Percentiles rank a stretch among this genome's conserved stretches.
These are phyloP conservation scores for Hydriomena furcata DNA, from an alignment of 2,888 invertebrate species.

Conservation along the genomic window DNA sequence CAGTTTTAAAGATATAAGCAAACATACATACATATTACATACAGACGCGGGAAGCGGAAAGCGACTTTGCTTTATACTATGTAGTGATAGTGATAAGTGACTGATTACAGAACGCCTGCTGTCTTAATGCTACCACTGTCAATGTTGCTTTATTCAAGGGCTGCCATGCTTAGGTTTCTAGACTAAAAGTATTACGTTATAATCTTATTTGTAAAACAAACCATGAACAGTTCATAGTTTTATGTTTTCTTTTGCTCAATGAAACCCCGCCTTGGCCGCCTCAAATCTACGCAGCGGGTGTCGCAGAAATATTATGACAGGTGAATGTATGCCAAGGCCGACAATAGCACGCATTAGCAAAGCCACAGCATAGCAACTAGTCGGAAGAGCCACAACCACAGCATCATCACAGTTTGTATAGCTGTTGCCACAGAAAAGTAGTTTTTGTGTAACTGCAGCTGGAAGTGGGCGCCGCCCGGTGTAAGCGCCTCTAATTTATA, in stretches of 20 bases:
- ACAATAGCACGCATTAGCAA: conserved; percentile 38
- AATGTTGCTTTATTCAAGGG: too few relatives aligned
- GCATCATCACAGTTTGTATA: neutral
- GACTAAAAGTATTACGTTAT: too few relatives aligned
- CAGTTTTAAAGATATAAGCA: too few relatives aligned
- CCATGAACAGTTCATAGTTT: neutral
- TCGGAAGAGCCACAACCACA: conserved; percentile 1
- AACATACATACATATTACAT: too few relatives aligned
- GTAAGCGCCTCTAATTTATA: conserved; percentile 8
- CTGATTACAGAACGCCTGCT: too few relatives aligned
- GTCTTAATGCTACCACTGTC: too few relatives aligned
- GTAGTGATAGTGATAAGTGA: too few relatives aligned
- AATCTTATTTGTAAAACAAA: too few relatives aligned
- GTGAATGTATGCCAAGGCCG: conserved; percentile 49
- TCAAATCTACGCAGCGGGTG: conserved; percentile 22
- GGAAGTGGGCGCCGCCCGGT: neutral
- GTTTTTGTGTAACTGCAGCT: too few relatives aligned
- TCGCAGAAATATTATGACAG: conserved; percentile 32
- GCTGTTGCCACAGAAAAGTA: neutral
- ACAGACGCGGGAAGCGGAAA: too few relatives aligned
- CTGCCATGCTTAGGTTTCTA: too few relatives aligned
- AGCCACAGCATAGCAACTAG: conserved; percentile 13
- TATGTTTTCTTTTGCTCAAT: conserved; percentile 7
- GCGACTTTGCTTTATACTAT: too few relatives aligned
- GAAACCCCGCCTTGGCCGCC: conserved; percentile 4